These are phyloP conservation scores for Chirona hameri DNA, from an alignment of 2,888 invertebrate genomes.

Conservation along the genomic window DNA sequence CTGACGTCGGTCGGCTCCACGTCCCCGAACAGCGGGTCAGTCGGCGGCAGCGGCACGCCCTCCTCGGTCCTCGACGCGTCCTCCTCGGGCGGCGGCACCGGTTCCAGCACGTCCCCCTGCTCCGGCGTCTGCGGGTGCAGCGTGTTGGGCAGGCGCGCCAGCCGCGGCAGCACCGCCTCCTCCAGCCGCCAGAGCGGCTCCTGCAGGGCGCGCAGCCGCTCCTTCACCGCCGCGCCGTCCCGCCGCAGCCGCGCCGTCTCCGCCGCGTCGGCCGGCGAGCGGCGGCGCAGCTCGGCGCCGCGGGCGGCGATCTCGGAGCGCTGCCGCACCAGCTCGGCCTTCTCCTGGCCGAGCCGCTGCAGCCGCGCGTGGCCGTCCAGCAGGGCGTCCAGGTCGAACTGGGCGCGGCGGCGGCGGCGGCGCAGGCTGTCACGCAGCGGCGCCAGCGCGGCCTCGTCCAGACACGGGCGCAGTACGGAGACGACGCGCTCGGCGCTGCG, in stretches of 20 bases:
- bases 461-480: constrained; percentile 1
- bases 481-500: constrained; percentile 2
- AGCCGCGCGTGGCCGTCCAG: neutral
- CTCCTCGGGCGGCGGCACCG: neutral
- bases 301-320: neutral
- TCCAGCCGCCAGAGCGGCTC: constrained; percentile 2
- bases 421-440: constrained; percentile 6
- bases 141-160: neutral
- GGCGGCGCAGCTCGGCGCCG: neutral
- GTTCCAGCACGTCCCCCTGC: neutral
- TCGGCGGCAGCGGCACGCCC: neutral
- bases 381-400: neutral
- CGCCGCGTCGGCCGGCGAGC: neutral
- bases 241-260: neutral
- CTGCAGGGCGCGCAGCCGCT: neutral
- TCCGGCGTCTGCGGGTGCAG: neutral
- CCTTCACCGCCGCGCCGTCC: neutral
- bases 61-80: neutral
- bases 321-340: neutral
- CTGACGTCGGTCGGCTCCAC: neutral
- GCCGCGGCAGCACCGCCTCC: constrained; percentile 3
- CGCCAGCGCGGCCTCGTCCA: neutral
- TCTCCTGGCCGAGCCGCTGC: neutral
- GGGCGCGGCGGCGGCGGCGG: neutral
- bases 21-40: neutral